Base-by-base conservation (phyloP, 2,888 invertebrate genomes). In the Polyploca ridens region DNA sequence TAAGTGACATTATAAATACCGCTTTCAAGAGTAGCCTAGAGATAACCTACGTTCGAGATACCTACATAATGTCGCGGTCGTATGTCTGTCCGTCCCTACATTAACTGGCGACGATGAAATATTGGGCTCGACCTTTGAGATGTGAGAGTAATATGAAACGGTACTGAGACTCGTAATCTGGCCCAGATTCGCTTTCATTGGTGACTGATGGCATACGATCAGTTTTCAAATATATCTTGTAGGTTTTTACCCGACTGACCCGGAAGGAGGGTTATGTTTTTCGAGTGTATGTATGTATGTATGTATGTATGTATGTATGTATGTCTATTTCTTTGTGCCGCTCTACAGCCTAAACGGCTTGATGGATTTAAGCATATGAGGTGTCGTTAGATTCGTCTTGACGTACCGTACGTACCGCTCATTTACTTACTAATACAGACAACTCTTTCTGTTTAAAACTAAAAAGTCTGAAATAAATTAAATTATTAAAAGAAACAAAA, bases 41-140 rank as follows among this genome's bases (percentile, higher is more conserved):
- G 54, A 54, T 54, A 54, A 54, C 54, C 54, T 54, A 54, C 54
- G 10, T 54, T 4, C 16, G 54, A 54, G 54, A 10, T 54, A 54
- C 54, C 54, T 54, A 10, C 19, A 8, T 54, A 54, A 54, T 54
- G 54, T 19, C 16, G 54, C 54, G 54, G 54, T 49, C 16, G 14
- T 46, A 46, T n/a, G 54, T 54, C 16, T 16, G 8, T 16, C 49
- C 54, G 54, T 54, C 54, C 54, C 54, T 54, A 54, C 54, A 54
- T 54, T 54, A n/a, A 54, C 54, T 54, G 49, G 54, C 10, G 54
- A 19, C 54, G 16, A 54, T 54, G 54, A 54, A 54, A 54, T 54
- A 54, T 54, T 54, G 54, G 54, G 10, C 54, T 54, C 16, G 54
- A 54, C 54, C 54, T 54, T 54, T 54, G 54, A 54, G 5, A 14